These are phyloP conservation scores for Craseonycteris thonglongyai DNA, from an alignment of 2,113 vertebrate genomes.

Conservation along the genomic window DNA sequence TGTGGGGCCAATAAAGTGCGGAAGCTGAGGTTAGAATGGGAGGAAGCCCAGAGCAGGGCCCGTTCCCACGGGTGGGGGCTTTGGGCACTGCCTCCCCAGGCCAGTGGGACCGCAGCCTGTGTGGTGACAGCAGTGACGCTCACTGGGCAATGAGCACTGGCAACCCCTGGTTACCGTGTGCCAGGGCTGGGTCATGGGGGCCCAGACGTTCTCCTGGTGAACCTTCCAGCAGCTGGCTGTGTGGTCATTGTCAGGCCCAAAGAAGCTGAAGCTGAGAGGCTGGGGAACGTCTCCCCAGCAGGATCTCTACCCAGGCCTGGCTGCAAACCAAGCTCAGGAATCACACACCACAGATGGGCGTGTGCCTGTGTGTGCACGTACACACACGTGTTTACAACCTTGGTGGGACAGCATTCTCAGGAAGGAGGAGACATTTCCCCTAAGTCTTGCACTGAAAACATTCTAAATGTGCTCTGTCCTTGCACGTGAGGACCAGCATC, in stretches of 20 bases:
- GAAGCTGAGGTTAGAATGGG: slow-evolving; percentile 79
- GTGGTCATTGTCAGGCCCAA: neutral
- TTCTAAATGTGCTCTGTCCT: neutral
- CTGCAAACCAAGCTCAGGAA: neutral
- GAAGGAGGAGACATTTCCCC: slow-evolving; percentile 26
- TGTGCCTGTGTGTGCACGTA: slow-evolving; percentile 27
- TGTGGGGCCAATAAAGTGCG: slow-evolving; percentile 78
- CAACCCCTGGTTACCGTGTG: no score
- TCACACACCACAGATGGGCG: neutral
- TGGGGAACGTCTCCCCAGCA: neutral
- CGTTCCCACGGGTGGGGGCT: slow-evolving; percentile 78
- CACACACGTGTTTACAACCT: neutral
- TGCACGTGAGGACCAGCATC: neutral
- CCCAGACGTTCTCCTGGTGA: neutral
- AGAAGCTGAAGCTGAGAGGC: neutral
- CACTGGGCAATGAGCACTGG: neutral
- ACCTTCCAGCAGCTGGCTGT: neutral
- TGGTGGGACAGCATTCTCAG: neutral
- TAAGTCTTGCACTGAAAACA: neutral
- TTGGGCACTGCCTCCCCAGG: neutral
- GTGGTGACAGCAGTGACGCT: neutral
- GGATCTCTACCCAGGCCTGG: neutral
- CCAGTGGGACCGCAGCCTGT: neutral
- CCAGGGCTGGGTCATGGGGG: neutral
- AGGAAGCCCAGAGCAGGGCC: slow-evolving; percentile 71